Conservation (phyloP, 1,140 invertebrate species). For the Dinoponera quadriceps region DNA sequence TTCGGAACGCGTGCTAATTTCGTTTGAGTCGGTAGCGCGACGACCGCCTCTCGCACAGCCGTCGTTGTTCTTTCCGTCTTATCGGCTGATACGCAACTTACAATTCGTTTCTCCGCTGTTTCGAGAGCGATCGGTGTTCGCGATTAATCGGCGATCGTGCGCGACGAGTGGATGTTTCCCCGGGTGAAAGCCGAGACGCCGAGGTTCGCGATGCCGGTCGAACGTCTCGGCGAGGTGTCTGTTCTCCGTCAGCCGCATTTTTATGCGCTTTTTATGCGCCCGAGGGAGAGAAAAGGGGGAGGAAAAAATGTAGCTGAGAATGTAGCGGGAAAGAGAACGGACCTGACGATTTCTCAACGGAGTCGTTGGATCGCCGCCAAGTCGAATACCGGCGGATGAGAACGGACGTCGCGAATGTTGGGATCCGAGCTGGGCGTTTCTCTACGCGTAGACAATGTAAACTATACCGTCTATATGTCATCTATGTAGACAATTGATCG, state of each 20-base stretch:
- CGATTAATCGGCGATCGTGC: no score
- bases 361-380: constrained; percentile 36
- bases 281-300: not conserved
- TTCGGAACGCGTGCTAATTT: constrained; percentile 52
- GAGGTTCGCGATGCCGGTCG: no score
- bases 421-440: no score
- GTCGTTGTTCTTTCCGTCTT: constrained; percentile 28
- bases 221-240: no score
- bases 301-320: constrained; percentile 4
- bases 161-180: no score
- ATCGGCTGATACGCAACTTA: constrained; percentile 44
- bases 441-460: no score
- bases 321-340: constrained; percentile 10
- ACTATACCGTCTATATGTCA: no score
- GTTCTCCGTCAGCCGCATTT: not conserved
- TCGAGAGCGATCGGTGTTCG: constrained; percentile 17
- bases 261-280: not conserved
- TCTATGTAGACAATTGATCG: no score
- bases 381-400: not conserved
- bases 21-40: constrained; percentile 15
- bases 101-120: constrained; percentile 51
- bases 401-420: not conserved
- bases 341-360: not conserved
- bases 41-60: not conserved
- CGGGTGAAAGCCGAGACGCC: no score